Percentiles rank a stretch among this genome's conserved stretches.
These are phyloP conservation scores for Ormyrus pomaceus DNA, from an alignment of 2,888 invertebrate species.

Conservation along the genomic window DNA sequence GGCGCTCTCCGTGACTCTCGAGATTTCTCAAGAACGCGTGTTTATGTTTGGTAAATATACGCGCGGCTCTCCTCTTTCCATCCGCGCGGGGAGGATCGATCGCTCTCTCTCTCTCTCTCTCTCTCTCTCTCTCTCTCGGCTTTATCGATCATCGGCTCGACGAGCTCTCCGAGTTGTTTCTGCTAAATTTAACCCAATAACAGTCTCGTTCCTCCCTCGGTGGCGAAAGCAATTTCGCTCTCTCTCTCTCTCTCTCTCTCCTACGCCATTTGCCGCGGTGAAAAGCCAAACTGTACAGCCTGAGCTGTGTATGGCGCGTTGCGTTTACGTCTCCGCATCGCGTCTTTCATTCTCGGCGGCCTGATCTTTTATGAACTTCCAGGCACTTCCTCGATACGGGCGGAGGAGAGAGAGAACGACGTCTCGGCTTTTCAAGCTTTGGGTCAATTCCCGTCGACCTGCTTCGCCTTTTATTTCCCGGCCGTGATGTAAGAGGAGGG, in stretches of 20 bases:
- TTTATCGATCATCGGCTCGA: slow-evolving; percentile 39
- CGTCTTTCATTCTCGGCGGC: neutral
- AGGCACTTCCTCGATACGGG: slow-evolving; percentile 26
- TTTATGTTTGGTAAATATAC: slow-evolving; percentile 34
- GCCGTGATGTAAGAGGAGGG: neutral
- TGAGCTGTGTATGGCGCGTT: slow-evolving; percentile 2
- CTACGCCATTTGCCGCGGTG: neutral
- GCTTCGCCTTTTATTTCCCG: slow-evolving; percentile 8
- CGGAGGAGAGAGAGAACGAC: neutral
- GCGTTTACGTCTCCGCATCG: neutral
- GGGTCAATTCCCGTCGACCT: slow-evolving; percentile 27
- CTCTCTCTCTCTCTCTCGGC: neutral
- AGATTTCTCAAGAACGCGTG: slow-evolving; percentile 31
- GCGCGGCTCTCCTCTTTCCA: too few relatives aligned
- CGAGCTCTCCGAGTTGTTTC: slow-evolving; percentile 4
- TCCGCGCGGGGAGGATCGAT: neutral
- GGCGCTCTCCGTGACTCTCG: neutral
- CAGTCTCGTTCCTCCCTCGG: slow-evolving; percentile 26
- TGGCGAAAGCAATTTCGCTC: slow-evolving; percentile 38
- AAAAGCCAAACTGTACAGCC: slow-evolving; percentile 9
- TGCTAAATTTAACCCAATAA: slow-evolving; percentile 48
- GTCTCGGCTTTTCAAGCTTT: slow-evolving; percentile 30
- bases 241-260: neutral
- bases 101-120: neutral
- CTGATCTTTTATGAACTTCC: slow-evolving; percentile 35